A percentile compares a stretch with the other conserved stretches of the same genome.
Evolutionary conservation across 2,888 invertebrate species (phyloP).

Genomic region (Linnaemya vulpina): DNA sequence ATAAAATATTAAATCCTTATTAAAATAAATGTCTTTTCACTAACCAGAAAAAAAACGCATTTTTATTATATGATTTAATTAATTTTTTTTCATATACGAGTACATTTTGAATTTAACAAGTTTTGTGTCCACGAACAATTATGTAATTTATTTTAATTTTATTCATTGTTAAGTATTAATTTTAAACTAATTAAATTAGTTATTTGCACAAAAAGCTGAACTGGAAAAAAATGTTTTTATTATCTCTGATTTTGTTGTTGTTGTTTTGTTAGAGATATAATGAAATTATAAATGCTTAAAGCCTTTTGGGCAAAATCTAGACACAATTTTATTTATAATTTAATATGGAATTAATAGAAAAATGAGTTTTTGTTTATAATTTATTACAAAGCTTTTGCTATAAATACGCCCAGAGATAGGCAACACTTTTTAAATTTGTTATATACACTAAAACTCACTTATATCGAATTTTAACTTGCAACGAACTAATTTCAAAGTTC

Average conservation of each 20-base stretch:
- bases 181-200: constrained; percentile 70
- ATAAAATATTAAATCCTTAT: constrained; percentile 19
- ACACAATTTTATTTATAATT: not conserved
- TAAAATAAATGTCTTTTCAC: constrained; percentile 8
- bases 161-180: constrained; percentile 73
- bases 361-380: not conserved
- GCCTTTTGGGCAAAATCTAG: not conserved
- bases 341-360: not conserved
- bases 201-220: constrained; percentile 50
- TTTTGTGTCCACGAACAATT: constrained; percentile 47
- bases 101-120: constrained; percentile 3
- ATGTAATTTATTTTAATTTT: constrained; percentile 69
- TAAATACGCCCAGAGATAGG: not conserved
- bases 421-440: not conserved
- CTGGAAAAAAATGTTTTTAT: constrained; percentile 14
- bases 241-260: not conserved
- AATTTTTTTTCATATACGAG: constrained; percentile 11
- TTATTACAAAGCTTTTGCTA: not conserved
- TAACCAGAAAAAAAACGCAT: not conserved
- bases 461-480: too few species aligned
- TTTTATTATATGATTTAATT: constrained; percentile 48
- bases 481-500: too few species aligned
- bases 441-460: too few species aligned
- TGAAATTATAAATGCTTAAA: constrained; percentile 33
- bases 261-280: too few species aligned